Base-by-base conservation (phyloP, 1,140 invertebrate species). In the Apis cerana region DNA sequence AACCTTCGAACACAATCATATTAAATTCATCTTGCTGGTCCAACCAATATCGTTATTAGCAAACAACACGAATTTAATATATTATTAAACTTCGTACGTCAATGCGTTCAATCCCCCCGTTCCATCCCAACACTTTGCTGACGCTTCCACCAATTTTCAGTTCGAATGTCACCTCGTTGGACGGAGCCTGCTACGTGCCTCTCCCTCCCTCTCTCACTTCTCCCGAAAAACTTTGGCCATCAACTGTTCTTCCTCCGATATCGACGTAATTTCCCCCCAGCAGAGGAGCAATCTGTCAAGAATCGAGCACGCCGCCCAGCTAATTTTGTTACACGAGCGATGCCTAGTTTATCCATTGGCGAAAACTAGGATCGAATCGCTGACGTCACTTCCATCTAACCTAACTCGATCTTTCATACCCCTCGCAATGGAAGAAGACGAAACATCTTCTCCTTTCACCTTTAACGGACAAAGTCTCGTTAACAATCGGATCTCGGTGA, bases 391-490 rank as follows among this genome's bases (percentile, higher is more conserved):
- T 75, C 72, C 64, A 82, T 77, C 64, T 62, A 77, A 43, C 4
- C 33, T n/a, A 27, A 67, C 17, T 3, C n/a, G 59, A 48, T 27
- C n/a, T 21, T 50, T 48, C 27, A 15, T 54, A 3, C 48, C 69
- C 71, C 33, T n/a, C 23, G 43, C 12, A 17, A n/a, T n/a, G n/a
- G n/a, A n/a, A n/a, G n/a, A n/a, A n/a, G n/a, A 59, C 33, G 54
- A 80, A 50, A 61, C 43, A 12, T 61, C 23, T 58, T 27, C 21
- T 50, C 8, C 15, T 11, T 43, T 62, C 13, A 67, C n/a, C n/a
- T n/a, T n/a, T 56, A 62, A 15, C 52, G 19, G 61, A 62, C 43
- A 1, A n/a, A n/a, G 58, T 84, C 86, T 86, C 85, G 62, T 87
- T 87, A 86, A 67, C 54, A 64, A n/a, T 8, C 23, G 33, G 19